Percentiles rank a stretch among this genome's conserved stretches.
These are phyloP conservation scores for Lomographa bimaculata DNA, from an alignment of 2,888 invertebrate genomes.

Conservation along the genomic window DNA sequence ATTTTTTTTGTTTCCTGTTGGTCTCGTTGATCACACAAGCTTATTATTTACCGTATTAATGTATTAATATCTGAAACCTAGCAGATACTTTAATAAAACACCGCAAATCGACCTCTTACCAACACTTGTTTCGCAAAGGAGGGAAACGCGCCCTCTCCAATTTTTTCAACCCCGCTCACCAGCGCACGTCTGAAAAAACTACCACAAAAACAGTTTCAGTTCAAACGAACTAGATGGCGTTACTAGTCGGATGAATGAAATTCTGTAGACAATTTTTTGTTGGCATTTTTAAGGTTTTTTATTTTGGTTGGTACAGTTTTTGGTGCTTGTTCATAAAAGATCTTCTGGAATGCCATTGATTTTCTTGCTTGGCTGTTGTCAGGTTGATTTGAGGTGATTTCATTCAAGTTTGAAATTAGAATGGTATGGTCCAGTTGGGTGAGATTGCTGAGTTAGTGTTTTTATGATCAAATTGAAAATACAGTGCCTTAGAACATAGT, in stretches of 20 bases:
- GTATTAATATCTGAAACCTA: too few relatives aligned
- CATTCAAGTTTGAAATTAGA: slow-evolving; percentile 9
- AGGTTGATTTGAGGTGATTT: neutral
- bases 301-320: too few relatives aligned
- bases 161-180: slow-evolving; percentile 14
- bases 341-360: slow-evolving; percentile 17
- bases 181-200: slow-evolving; percentile 20
- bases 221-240: slow-evolving; percentile 32
- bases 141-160: slow-evolving; percentile 12
- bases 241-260: slow-evolving; percentile 16
- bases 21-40: too few relatives aligned
- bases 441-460: too few relatives aligned
- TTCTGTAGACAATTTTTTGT: slow-evolving; percentile 10
- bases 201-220: slow-evolving; percentile 30
- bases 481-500: too few relatives aligned
- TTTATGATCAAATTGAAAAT: too few relatives aligned
- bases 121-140: slow-evolving; percentile 11
- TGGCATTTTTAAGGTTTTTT: slow-evolving; percentile 14
- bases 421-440: too few relatives aligned
- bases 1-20: too few relatives aligned
- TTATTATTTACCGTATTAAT: too few relatives aligned
- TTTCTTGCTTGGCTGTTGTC: slow-evolving; percentile 1
- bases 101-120: slow-evolving; percentile 7
- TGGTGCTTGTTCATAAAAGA: too few relatives aligned
- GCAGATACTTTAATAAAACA: slow-evolving; percentile 10